Evolutionary conservation across 2,888 invertebrate species (phyloP).

Genomic region (Trissolcus japonicus): DNA sequence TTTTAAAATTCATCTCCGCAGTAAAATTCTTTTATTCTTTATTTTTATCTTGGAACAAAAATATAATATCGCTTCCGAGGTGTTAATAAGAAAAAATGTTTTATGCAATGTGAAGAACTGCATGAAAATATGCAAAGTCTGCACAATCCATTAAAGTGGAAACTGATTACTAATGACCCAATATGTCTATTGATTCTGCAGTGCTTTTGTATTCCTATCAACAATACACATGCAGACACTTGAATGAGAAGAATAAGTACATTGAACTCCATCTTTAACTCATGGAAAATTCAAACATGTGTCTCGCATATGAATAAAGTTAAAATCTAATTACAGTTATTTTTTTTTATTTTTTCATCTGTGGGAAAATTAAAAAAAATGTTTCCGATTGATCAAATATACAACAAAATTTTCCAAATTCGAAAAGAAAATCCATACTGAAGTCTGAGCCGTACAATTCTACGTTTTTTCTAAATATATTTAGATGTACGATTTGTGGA

Average conservation of each 20-base stretch:
- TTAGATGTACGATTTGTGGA: too few species aligned
- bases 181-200: conserved; percentile 30
- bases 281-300: conserved; percentile 14
- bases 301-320: neutral
- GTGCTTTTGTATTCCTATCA: conserved; percentile 29
- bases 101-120: conserved; percentile 14
- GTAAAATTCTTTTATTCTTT: too few species aligned
- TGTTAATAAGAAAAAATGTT: neutral
- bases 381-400: neutral
- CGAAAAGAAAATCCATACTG: too few species aligned
- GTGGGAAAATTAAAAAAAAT: neutral
- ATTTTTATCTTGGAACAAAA: too few species aligned
- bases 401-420: neutral
- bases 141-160: conserved; percentile 21
- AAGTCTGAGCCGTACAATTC: too few species aligned
- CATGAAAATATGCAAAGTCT: conserved; percentile 19
- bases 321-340: too few species aligned
- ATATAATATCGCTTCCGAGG: too few species aligned
- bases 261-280: conserved; percentile 22
- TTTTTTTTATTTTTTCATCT: neutral
- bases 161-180: conserved; percentile 32
- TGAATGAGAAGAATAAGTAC: conserved; percentile 8
- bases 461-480: too few species aligned
- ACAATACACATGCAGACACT: conserved; percentile 18
- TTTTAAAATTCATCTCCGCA: too few species aligned